These are phyloP conservation scores for Salvelinus fontinalis DNA, from an alignment of 2,113 vertebrate species.

Conservation along the genomic window DNA sequence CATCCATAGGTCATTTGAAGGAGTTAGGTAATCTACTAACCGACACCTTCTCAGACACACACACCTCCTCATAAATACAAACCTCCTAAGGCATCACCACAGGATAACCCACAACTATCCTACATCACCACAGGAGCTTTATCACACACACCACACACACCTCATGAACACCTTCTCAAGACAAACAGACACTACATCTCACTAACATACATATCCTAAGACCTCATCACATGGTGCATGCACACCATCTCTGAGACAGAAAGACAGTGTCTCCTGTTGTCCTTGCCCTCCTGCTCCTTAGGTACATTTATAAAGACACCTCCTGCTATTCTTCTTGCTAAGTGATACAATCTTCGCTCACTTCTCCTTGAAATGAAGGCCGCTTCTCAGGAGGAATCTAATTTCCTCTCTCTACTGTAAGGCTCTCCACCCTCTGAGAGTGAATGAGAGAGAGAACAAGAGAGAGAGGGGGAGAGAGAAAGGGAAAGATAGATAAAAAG, in stretches of 20 bases:
- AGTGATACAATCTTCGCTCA: slow-evolving; percentile 50
- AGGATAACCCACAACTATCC: too few species aligned
- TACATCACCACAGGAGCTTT: slow-evolving; percentile 3
- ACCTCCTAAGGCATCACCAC: slow-evolving; percentile 7
- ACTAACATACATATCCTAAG: too few species aligned
- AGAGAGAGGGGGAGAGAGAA: too few species aligned
- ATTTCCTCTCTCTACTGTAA: slow-evolving; percentile 34
- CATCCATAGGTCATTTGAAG: too few species aligned
- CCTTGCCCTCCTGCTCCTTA: slow-evolving; percentile 18
- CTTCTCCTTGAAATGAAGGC: slow-evolving; percentile 43
- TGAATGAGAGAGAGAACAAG: too few species aligned
- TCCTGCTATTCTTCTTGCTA: slow-evolving; percentile 13
- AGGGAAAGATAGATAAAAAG: slow-evolving; percentile 7
- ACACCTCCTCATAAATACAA: background rate
- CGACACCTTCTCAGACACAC: background rate
- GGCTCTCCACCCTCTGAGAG: slow-evolving; percentile 4
- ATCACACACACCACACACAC: background rate
- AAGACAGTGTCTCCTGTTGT: background rate
- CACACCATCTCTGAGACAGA: background rate
- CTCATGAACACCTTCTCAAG: too few species aligned
- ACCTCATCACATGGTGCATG: too few species aligned
- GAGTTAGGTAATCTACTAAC: too few species aligned
- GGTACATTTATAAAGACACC: slow-evolving; percentile 36
- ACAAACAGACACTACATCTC: too few species aligned
- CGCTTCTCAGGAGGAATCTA: slow-evolving; percentile 39